Percentiles rank a stretch among this genome's conserved stretches.
Evolutionary conservation across 2,888 invertebrate species (phyloP).

Genomic region (Tribolium freemani): DNA sequence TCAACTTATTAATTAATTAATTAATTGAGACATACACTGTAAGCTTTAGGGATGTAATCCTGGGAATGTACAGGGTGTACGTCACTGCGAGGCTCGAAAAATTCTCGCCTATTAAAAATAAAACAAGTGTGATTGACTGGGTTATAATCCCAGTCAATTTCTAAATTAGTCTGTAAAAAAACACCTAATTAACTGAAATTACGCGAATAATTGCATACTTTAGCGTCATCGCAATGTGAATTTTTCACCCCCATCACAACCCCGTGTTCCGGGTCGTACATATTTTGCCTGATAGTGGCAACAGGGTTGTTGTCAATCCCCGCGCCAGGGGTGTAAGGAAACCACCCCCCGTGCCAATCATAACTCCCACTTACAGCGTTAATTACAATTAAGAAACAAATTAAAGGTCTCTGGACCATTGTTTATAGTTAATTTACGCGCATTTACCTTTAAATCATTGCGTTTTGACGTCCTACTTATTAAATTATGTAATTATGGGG

Average conservation of each 20-base stretch:
- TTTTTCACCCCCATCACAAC: conserved; percentile 72
- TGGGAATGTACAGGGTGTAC: conserved; percentile 69
- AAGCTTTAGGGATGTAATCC: conserved; percentile 72
- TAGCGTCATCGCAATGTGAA: conserved; percentile 76
- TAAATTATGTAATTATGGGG: too few relatives aligned
- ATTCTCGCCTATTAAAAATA: conserved; percentile 63
- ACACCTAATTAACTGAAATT: too few relatives aligned
- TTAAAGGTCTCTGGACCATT: not conserved
- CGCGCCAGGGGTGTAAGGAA: conserved; percentile 1
- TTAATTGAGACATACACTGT: conserved; percentile 67
- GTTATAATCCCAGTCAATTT: conserved; percentile 74
- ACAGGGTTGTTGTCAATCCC: not conserved
- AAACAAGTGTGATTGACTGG: conserved; percentile 75
- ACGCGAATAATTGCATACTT: conserved; percentile 67
- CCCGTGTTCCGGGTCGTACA: conserved; percentile 62
- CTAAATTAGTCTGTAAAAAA: conserved; percentile 71
- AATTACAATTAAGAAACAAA: not conserved
- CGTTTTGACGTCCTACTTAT: too few relatives aligned
- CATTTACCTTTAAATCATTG: too few relatives aligned
- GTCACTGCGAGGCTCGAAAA: conserved; percentile 68
- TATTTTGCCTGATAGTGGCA: not conserved
- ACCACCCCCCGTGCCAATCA: conserved; percentile 20
- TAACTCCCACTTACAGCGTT: conserved; percentile 11
- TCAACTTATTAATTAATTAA: conserved; percentile 30
- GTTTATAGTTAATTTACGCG: too few relatives aligned